A percentile compares a stretch with the other conserved stretches of the same genome.
These are phyloP conservation scores for Calameuta idolon DNA, from an alignment of 2,888 invertebrate genomes.

Conservation along the genomic window DNA sequence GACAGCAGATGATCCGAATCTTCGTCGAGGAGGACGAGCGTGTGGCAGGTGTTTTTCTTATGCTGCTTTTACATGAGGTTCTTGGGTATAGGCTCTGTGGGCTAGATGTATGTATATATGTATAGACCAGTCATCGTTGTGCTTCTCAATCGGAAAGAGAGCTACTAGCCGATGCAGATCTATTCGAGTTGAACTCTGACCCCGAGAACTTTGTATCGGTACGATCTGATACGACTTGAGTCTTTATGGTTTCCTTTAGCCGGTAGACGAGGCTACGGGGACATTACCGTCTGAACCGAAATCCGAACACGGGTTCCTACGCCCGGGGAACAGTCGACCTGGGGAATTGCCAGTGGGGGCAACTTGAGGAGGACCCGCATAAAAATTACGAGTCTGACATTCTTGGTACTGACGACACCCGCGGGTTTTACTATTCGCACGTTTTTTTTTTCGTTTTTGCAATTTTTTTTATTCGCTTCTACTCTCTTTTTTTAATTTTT, in stretches of 20 bases:
- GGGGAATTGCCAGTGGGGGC: background rate
- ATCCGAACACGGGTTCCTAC: constrained; percentile 15
- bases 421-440: background rate
- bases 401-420: too few relatives aligned
- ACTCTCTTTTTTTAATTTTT: background rate
- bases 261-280: constrained; percentile 1
- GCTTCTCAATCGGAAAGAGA: constrained; percentile 4
- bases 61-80: too few relatives aligned
- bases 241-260: constrained; percentile 25
- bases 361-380: background rate
- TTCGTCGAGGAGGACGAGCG: too few relatives aligned
- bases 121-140: background rate
- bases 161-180: background rate
- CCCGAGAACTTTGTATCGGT: constrained; percentile 15
- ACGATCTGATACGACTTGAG: constrained; percentile 21
- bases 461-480: background rate
- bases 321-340: background rate
- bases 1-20: too few relatives aligned
- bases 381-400: background rate
- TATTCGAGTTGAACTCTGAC: constrained; percentile 9
- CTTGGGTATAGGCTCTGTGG: too few relatives aligned
- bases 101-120: too few relatives aligned
- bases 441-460: background rate
- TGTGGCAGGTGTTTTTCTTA: too few relatives aligned
- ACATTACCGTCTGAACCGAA: constrained; percentile 24